Base-by-base conservation (phyloP, 1,140 invertebrate species). In the Fopius arisanus region DNA sequence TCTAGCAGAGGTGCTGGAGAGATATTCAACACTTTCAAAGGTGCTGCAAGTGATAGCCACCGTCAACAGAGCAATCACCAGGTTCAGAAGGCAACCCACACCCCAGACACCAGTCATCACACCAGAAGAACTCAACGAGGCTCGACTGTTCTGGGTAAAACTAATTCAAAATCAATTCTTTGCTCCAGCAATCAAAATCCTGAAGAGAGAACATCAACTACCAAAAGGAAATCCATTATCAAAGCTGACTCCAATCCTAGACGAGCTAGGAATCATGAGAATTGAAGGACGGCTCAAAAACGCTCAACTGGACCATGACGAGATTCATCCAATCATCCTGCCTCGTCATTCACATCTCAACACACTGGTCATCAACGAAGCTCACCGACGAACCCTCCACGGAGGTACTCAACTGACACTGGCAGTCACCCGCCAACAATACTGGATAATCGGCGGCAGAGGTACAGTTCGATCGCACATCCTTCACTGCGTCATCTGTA, bases 311-410 rank as follows among this genome's bases (percentile, higher is more conserved):
- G 23, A 31, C 14, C 4, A 21, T 0, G 54, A 71, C 3, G 5
- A 37, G 9, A 71, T 62, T 14, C 80, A 84, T 70, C 78, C 79
- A 0, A 41, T 16, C 0, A 81, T 84, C 7, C 59, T 84, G 14
- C 78, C 80, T 0, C 65, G n/a, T n/a, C n/a, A n/a, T n/a, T n/a
- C n/a, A n/a, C n/a, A n/a, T n/a, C n/a, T n/a, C n/a, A n/a, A n/a
- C 0, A 51, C 12, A 0, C 54, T 85, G 9, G 63, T 84, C 6
- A 81, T 82, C 0, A 14, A 74, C 0, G 16, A 81, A 23, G 70
- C 80, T 0, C 83, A 86, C 21, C 14, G 65, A 48, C 14, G 65
- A 0, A 74, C 74, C 0, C 9, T 75, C 1, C 84, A 84, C 62
- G 80, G 77, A 19, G 81, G 80, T 19, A 65, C 77, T 16, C 77